Evolutionary conservation across 2,888 invertebrate species (phyloP), one percentile per base, ranked within the genome.

Genomic region (Epicampocera succincta): DNA sequence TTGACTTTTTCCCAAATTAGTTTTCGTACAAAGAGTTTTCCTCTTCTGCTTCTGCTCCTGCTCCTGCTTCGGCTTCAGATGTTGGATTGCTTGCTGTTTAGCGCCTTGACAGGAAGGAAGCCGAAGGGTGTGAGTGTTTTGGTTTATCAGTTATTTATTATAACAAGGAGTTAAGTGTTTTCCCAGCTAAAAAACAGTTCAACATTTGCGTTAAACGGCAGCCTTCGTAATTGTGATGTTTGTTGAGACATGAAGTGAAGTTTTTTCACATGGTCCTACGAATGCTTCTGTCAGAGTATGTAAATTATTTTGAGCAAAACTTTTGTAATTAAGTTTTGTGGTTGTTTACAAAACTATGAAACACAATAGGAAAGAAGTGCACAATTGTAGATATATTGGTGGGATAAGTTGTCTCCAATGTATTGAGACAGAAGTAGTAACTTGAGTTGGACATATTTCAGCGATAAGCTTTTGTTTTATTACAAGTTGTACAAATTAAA

Each of bases 281-380:
- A 33, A 33, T 8, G 33, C 33, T 33, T 33, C 1, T 48, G 46
- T 8, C 44, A 19, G 9, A 19, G 44, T 42, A 19, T 13, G 44
- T 46, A 63, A 17, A 46, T 15, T 46, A 13, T 33, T 48, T 48
- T 33, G 12, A 17, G 13, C 6, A 60, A 76, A 80, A 76, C 52
- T 80, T 80, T 76, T 71, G 54, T 61, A 80, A 80, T 80, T 80
- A 80, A 80, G 42, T 80, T 75, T 72, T 66, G 80, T 19, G 60
- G 65, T 66, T 71, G 40, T 65, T 33, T 63, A 4, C 40, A 46
- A 25, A 25, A 40, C 25, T 25, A 42, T 29, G 40, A 38, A 48
- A 42, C 21, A 40, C 11, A 60, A 29, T 42, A 38, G 15, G 17
- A 29, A 44, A 25, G 11, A 4, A 5, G n/a, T 15, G 33, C 1